Evolutionary conservation across 2,888 invertebrate species (phyloP), one percentile per base, ranked within the genome.

Genomic region (Elmis aenea): DNA sequence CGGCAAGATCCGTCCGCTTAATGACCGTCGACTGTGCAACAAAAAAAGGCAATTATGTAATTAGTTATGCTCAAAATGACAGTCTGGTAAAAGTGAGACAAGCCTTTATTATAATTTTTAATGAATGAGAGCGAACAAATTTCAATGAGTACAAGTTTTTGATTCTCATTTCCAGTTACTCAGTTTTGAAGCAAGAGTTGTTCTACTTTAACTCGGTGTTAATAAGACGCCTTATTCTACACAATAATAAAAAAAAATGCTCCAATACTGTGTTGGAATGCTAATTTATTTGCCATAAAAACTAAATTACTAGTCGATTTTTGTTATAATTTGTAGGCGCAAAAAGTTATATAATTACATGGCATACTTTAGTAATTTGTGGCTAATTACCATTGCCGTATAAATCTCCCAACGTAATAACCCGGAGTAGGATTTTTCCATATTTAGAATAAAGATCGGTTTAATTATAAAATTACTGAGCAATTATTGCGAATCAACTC

Each of bases 21-120:
- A 62, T 62, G 61, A 61, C 54, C 55, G 56, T 57, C 57, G 56
- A 55, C 50, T 50, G 49, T 42, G 38, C 46, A 42, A 38, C 44
- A 49, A 59, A 63, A 62, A 64, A 60, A 59, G 54, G 51, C 63
- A 67, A 67, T 67, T 66, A 65, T 62, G 58, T 59, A 65, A 66
- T 67, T 66, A 64, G 67, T 61, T 66, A 64, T 66, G 64, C 62
- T 59, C 61, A 61, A 59, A 65, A 64, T 63, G 65, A 64, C 66
- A 64, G 62, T 58, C 61, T 20, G 57, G 61, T 61, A 61, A 58
- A 55, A 57, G 54, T 56, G 58, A 60, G 59, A 55, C 58, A 52
- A 55, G 54, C 52, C 57, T 53, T 55, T 36, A 29, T 25, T 27
- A 18, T 27, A 11, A 20, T 36, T 36, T 36, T 36, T 34, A n/a